Evolutionary conservation across 2,888 invertebrate genomes (phyloP), one percentile per base, ranked within the genome.

Genomic region (Tridacna crocea): DNA sequence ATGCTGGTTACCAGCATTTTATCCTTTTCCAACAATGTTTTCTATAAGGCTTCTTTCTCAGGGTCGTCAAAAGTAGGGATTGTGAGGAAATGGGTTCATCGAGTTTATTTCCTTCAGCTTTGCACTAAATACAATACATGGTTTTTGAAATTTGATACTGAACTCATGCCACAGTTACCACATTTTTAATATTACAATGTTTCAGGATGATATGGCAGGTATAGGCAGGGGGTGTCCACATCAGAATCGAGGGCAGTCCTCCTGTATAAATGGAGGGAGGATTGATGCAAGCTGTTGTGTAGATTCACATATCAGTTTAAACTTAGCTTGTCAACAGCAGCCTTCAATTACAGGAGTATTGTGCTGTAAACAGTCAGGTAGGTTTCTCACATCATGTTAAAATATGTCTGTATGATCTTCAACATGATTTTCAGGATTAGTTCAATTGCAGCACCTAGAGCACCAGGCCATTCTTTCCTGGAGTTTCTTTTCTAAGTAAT

Each of bases 251-350:
- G 93, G 93, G 12, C 91, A 92, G 87, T 88, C 88, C 24, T 93
- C 93, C 0, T 94, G 94, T 84, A 93, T 93, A 83, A 86, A 82
- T 36, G 93, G 93, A 1, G 94, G 94, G 0, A 87, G 92, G 27
- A 93, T 94, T 26, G 93, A 93, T 75, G 92, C 92, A 27, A 93
- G 93, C 79, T 94, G 94, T 79, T 94, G 94, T 81, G 90, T 91
- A 0, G 94, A 94, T 84, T 89, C 93, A 2, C 92, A 92, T 82
- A 75, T 82, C 72, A 86, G 83, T 75, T 88, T 92, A 75, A 88
- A 92, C 75, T 84, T 85, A 60, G 93, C 93, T 0, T 93, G 93
- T 83, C 87, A 88, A 65, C 92, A 91, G 84, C 89, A 89, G 66
- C 85, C 89, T 11, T 89, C 88, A 72, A 88, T 88, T 22, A 88